phyloP scores from a whole-genome alignment of 2,888 invertebrate species.

The Polietes domitor region DNA sequence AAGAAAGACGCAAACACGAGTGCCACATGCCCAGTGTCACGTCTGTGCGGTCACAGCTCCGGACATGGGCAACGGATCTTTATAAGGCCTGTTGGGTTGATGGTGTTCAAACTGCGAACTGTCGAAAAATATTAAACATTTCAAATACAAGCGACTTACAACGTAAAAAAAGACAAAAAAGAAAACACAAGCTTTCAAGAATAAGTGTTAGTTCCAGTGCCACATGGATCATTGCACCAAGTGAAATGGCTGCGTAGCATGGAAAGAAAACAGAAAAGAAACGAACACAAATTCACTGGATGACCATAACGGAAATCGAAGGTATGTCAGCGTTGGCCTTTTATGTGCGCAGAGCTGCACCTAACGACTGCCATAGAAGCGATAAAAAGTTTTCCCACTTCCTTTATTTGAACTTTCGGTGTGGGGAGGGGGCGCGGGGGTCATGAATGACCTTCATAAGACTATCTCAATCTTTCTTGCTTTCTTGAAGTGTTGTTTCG shows the following conservation, averaged over 20 bases:
- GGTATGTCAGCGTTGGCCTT: conserved; percentile 62
- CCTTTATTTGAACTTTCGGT: conserved; percentile 56
- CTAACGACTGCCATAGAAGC: conserved; percentile 52
- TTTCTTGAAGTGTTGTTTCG: no score
- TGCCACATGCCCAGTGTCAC: conserved; percentile 49
- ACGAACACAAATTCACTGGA: neutral
- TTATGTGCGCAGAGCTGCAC: conserved; percentile 50
- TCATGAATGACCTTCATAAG: conserved; percentile 29
- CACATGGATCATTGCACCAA: neutral
- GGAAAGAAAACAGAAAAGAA: neutral
- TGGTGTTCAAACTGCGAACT: neutral
- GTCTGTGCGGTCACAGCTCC: conserved; percentile 63
- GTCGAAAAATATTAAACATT: conserved; percentile 32
- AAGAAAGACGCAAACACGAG: neutral
- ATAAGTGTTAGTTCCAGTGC: conserved; percentile 14
- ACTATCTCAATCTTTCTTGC: conserved; percentile 3
- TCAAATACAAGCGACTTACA: neutral
- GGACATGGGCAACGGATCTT: conserved; percentile 67
- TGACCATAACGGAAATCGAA: conserved; percentile 66
- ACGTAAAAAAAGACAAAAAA: neutral
- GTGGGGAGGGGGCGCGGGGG: neutral
- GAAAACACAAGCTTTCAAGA: conserved; percentile 34
- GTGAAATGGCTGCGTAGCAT: neutral
- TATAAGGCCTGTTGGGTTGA: conserved; percentile 51
- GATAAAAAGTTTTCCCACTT: conserved; percentile 56